Percentiles rank a stretch among this genome's conserved stretches.
These are phyloP conservation scores for Macaca fascicularis DNA, from an alignment of 2,113 vertebrate genomes.

Conservation along the genomic window DNA sequence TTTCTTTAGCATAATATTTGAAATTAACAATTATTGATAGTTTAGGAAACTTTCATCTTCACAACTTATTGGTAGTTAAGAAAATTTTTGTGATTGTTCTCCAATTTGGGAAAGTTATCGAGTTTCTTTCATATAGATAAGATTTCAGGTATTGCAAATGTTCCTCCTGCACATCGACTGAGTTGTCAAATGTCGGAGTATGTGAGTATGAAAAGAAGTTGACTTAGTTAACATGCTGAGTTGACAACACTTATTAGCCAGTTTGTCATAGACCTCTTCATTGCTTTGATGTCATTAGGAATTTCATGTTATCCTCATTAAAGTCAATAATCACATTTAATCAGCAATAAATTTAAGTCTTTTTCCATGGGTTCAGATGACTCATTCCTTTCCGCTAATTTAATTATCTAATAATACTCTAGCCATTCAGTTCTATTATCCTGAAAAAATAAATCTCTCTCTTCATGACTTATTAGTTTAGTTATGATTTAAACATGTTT, in stretches of 20 bases:
- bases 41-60: not conserved
- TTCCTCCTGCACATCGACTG: not conserved
- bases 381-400: not conserved
- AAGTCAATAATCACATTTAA: slow-evolving; percentile 14
- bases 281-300: slow-evolving; percentile 16
- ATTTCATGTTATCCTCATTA: not conserved
- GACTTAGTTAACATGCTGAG: not conserved
- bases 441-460: not conserved
- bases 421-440: not conserved
- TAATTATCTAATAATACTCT: not conserved
- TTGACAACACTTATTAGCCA: not conserved
- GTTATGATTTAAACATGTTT: not conserved
- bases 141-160: not conserved
- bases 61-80: not conserved
- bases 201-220: too few species aligned
- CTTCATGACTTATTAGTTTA: not conserved
- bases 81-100: slow-evolving; percentile 21
- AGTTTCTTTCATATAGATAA: not conserved
- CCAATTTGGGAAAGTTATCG: not conserved
- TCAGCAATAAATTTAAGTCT: slow-evolving; percentile 6
- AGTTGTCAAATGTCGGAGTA: too few species aligned
- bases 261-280: not conserved
- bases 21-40: not conserved
- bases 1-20: not conserved
- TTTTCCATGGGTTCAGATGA: not conserved